Conservation (phyloP, 2,113 vertebrate species). For the Myiopsitta monachus region DNA sequence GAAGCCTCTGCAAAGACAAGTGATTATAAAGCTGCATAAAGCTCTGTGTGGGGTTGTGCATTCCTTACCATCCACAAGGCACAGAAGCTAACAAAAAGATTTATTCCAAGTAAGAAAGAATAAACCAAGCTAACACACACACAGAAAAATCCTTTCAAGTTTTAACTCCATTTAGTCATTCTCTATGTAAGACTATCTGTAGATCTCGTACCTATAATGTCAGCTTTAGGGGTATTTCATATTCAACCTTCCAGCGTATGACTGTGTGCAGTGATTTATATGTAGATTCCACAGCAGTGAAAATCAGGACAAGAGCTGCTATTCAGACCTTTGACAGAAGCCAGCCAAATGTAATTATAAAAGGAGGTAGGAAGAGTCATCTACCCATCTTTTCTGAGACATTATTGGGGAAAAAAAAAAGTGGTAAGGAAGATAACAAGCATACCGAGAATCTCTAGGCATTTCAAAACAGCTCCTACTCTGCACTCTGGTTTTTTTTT, state of each 20-base stretch:
- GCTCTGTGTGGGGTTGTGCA: not conserved
- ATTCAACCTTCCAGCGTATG: slow-evolving; percentile 36
- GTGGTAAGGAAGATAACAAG: slow-evolving; percentile 30
- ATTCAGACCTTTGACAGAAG: slow-evolving; percentile 25
- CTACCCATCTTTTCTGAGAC: slow-evolving; percentile 9
- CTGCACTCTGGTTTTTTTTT: not conserved
- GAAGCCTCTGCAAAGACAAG: not conserved
- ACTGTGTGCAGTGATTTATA: slow-evolving; percentile 58
- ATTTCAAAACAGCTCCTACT: slow-evolving; percentile 24
- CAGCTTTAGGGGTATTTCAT: slow-evolving; percentile 40
- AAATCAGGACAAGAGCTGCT: slow-evolving; percentile 37
- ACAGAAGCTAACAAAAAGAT: not conserved
- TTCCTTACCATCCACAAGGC: not conserved
- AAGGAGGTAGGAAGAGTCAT: slow-evolving; percentile 37
- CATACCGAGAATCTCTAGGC: slow-evolving; percentile 6
- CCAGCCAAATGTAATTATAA: slow-evolving; percentile 59
- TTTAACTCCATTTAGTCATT: slow-evolving; percentile 47
- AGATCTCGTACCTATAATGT: not conserved
- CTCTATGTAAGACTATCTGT: slow-evolving; percentile 1
- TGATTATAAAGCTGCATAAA: not conserved
- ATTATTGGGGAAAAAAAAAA: not conserved
- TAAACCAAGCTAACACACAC: not conserved
- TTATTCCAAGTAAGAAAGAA: not conserved
- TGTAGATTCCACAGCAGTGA: slow-evolving; percentile 62
- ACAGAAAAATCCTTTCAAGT: not conserved